phyloP scores from a whole-genome alignment of 2,797 vertebrate species.

The Lutjanus argentimaculatus region DNA sequence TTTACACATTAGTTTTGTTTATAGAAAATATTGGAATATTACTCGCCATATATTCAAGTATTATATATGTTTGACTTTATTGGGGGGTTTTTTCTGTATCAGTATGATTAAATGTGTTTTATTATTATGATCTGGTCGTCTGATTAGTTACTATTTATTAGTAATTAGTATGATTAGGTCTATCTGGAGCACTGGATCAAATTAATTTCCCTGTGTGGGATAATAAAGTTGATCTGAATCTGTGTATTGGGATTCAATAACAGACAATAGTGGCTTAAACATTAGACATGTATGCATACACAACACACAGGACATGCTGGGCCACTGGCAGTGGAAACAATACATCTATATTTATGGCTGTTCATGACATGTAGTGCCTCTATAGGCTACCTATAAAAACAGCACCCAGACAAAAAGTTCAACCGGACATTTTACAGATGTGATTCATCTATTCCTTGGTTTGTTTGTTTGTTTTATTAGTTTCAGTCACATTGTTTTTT shows the following conservation, averaged over 20 bases:
- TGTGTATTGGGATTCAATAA: neutral
- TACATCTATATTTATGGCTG: neutral
- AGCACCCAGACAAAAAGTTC: neutral
- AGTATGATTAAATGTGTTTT: too few relatives aligned
- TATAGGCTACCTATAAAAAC: neutral
- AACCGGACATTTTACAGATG: neutral
- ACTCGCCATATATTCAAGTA: neutral
- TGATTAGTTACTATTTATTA: too few relatives aligned
- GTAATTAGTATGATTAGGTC: too few relatives aligned
- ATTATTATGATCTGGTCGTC: too few relatives aligned
- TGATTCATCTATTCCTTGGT: conserved; percentile 10
- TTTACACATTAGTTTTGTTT: neutral
- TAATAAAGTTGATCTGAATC: too few relatives aligned
- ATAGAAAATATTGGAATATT: conserved; percentile 11
- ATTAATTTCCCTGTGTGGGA: too few relatives aligned
- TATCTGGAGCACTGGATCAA: too few relatives aligned
- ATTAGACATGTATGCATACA: neutral
- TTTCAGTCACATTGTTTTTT: conserved; percentile 6
- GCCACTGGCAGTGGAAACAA: neutral
- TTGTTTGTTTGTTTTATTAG: conserved; percentile 15
- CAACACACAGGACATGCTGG: neutral
- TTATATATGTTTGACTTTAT: neutral
- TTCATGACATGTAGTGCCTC: neutral
- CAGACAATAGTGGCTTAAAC: neutral
- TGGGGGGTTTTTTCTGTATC: too few relatives aligned